Evolutionary conservation across 2,888 invertebrate genomes (phyloP), one percentile per base, ranked within the genome.

Genomic region (Agrochola lota): DNA sequence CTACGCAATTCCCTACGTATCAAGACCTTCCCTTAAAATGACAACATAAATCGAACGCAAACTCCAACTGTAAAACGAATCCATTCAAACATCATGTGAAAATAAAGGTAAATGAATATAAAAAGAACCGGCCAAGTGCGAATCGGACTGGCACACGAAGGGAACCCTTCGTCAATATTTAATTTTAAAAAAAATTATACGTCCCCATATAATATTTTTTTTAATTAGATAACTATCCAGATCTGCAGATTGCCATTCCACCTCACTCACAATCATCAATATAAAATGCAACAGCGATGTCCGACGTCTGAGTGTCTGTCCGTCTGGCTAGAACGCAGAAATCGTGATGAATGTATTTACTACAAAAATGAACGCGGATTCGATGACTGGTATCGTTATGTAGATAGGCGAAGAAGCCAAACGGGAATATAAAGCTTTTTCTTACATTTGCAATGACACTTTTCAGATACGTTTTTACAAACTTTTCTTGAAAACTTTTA

Each of bases 181-280:
- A 46, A n/a, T n/a, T n/a, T n/a, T n/a, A n/a, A n/a, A n/a, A n/a
- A n/a, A n/a, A n/a, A n/a, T n/a, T n/a, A n/a, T n/a, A n/a, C n/a
- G n/a, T n/a, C n/a, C n/a, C n/a, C n/a, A n/a, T n/a, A n/a, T n/a
- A n/a, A n/a, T n/a, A n/a, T n/a, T n/a, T n/a, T n/a, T n/a, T n/a
- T n/a, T n/a, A n/a, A n/a, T 60, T 26, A 17, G 15, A 40, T 62
- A 72, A 23, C 23, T 52, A 46, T 74, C 17, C 60, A 67, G 46
- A 62, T 81, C 62, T 62, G 77, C 17, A 76, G 67, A 81, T 62
- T 67, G 60, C 55, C 60, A 59, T 63, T 81, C 35, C 20, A 49
- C 6, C 5, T 35, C 67, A 46, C 20, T 52, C 43, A 66, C 23
- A 23, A 52, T 52, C 30, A 71, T 59, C 26, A 30, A 17, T n/a